Conservation (phyloP, 2,113 vertebrate genomes). For the Cercopithecus mona region DNA sequence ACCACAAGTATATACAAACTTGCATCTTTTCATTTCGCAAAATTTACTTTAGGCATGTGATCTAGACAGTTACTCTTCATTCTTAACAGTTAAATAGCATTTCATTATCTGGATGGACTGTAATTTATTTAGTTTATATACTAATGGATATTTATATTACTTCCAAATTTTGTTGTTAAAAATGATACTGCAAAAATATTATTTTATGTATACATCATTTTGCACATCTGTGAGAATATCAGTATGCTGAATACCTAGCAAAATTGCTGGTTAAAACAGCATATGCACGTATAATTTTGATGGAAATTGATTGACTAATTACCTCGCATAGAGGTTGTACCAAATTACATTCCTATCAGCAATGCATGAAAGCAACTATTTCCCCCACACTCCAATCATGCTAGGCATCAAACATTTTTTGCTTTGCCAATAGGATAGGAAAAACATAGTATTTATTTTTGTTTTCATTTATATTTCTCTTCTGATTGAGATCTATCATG, state of each 20-base stretch:
- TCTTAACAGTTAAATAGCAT: background rate
- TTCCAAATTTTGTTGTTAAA: background rate
- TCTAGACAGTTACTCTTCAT: background rate
- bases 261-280: background rate
- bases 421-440: background rate
- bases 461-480: background rate
- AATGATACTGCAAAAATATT: background rate
- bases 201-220: background rate
- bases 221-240: background rate
- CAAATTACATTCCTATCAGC: background rate
- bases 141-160: background rate
- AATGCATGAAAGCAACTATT: background rate
- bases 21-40: background rate
- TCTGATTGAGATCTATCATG: background rate
- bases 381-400: background rate
- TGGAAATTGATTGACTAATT: background rate
- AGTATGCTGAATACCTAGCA: background rate
- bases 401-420: background rate
- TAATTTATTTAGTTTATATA: background rate
- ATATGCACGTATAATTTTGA: background rate
- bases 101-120: background rate
- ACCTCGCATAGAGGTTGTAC: background rate
- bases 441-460: background rate
- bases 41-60: background rate
- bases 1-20: background rate